These are phyloP conservation scores for Pseudoips prasinana DNA, from an alignment of 2,888 invertebrate species.

Conservation along the genomic window DNA sequence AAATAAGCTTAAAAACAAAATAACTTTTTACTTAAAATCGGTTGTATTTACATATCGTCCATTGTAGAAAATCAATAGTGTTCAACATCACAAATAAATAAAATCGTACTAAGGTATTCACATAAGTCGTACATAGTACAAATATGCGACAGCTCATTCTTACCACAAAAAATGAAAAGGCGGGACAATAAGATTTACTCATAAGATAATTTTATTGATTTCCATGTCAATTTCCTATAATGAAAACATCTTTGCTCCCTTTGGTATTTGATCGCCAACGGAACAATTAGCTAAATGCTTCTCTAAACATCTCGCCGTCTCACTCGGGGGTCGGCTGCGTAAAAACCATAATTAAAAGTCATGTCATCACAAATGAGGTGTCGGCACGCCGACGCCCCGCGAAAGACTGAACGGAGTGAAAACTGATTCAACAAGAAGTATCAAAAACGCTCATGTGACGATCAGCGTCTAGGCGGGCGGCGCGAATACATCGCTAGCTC, in stretches of 20 bases:
- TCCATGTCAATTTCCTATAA: slow-evolving; percentile 60
- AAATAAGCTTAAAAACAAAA: slow-evolving; percentile 79
- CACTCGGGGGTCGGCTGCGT: slow-evolving; percentile 30
- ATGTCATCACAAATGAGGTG: slow-evolving; percentile 15
- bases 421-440: slow-evolving; percentile 58
- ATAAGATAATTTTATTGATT: slow-evolving; percentile 64
- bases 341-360: slow-evolving; percentile 15
- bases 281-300: slow-evolving; percentile 65
- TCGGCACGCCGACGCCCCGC: slow-evolving; percentile 45
- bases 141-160: slow-evolving; percentile 73
- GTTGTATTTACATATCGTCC: slow-evolving; percentile 82
- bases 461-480: slow-evolving; percentile 44
- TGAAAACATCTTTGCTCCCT: slow-evolving; percentile 58
- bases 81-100: slow-evolving; percentile 82
- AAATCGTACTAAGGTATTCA: slow-evolving; percentile 80
- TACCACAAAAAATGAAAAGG: slow-evolving; percentile 72
- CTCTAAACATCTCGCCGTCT: slow-evolving; percentile 42
- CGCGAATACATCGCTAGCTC: slow-evolving; percentile 48
- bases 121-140: slow-evolving; percentile 74
- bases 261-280: slow-evolving; percentile 61
- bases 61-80: slow-evolving; percentile 81
- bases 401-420: slow-evolving; percentile 54
- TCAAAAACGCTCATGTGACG: slow-evolving; percentile 53
- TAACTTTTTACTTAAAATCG: slow-evolving; percentile 81
- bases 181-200: slow-evolving; percentile 68